Evolutionary conservation across 2,888 invertebrate species (phyloP).

Genomic region (Pasiphila rectangulata): DNA sequence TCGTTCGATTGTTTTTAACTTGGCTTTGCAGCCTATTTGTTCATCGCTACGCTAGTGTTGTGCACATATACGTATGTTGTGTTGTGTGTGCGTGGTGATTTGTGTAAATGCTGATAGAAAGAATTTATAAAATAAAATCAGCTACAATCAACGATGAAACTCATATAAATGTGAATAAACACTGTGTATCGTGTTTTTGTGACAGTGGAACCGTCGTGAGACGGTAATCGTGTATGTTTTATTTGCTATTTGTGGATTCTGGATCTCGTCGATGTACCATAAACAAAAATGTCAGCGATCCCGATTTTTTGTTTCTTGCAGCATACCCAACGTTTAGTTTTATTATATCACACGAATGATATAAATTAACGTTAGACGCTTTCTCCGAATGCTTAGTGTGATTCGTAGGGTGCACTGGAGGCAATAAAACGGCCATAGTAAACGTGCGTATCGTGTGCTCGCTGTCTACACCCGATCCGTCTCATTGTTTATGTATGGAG

Average conservation of each 20-base stretch:
- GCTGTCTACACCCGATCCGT: slow-evolving; percentile 76
- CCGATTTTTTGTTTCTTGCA: slow-evolving; percentile 80
- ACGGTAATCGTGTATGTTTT: slow-evolving; percentile 79
- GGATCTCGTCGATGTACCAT: slow-evolving; percentile 80
- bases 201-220: slow-evolving; percentile 78
- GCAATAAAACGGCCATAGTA: slow-evolving; percentile 75
- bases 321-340: slow-evolving; percentile 75
- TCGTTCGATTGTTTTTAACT: slow-evolving; percentile 30
- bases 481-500: slow-evolving; percentile 82
- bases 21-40: slow-evolving; percentile 20
- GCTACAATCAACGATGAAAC: slow-evolving; percentile 74
- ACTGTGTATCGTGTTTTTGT: slow-evolving; percentile 77
- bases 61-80: slow-evolving; percentile 63
- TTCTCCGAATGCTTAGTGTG: slow-evolving; percentile 57
- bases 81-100: slow-evolving; percentile 82
- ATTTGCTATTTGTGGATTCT: slow-evolving; percentile 80
- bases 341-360: slow-evolving; percentile 79
- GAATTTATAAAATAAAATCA: slow-evolving; percentile 76
- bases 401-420: slow-evolving; percentile 53
- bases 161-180: slow-evolving; percentile 76
- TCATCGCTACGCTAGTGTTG: slow-evolving; percentile 51
- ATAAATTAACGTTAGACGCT: slow-evolving; percentile 73
- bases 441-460: slow-evolving; percentile 76
- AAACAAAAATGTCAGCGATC: slow-evolving; percentile 83
- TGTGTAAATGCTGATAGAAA: slow-evolving; percentile 80